phyloP scores from a whole-genome alignment of 2,797 vertebrate species.

The Catamblyrhynchus diadema region DNA sequence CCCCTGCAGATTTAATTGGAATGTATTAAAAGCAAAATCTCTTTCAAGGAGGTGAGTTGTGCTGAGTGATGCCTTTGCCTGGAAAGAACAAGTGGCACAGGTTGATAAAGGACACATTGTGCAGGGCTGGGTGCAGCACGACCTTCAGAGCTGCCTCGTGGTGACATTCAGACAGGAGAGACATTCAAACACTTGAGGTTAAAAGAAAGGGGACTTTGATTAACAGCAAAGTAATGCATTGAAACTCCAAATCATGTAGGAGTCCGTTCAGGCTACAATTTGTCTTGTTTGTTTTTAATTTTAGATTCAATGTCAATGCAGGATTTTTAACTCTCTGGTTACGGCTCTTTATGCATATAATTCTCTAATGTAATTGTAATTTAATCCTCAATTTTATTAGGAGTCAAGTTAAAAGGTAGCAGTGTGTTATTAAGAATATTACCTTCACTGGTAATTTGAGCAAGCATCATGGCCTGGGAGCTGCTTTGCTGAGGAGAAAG shows the following conservation, averaged over 20 bases:
- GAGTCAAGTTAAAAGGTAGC: background rate
- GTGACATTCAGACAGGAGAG: slow-evolving; percentile 50
- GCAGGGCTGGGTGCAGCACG: background rate
- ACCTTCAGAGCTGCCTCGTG: slow-evolving; percentile 53
- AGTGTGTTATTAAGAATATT: background rate
- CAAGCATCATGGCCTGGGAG: background rate
- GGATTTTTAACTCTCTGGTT: slow-evolving; percentile 47
- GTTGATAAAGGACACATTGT: background rate
- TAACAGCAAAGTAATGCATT: slow-evolving; percentile 56
- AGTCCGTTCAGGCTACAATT: background rate
- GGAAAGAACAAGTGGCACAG: background rate
- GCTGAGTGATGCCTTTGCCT: background rate
- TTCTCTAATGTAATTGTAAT: slow-evolving; percentile 22
- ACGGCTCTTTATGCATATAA: background rate
- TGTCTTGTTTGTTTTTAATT: slow-evolving; percentile 59
- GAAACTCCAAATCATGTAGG: slow-evolving; percentile 53
- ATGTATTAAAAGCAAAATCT: background rate
- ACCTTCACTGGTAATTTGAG: background rate
- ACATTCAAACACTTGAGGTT: slow-evolving; percentile 49
- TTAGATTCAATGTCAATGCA: slow-evolving; percentile 31
- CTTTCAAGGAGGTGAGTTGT: background rate
- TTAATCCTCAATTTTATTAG: slow-evolving; percentile 25
- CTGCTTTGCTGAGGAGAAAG: background rate
- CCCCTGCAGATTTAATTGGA: background rate
- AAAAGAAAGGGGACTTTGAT: slow-evolving; percentile 63